A percentile compares a stretch with the other conserved stretches of the same genome.
Conservation (phyloP, 2,888 invertebrate species). For the Drosophila meridiana region DNA sequence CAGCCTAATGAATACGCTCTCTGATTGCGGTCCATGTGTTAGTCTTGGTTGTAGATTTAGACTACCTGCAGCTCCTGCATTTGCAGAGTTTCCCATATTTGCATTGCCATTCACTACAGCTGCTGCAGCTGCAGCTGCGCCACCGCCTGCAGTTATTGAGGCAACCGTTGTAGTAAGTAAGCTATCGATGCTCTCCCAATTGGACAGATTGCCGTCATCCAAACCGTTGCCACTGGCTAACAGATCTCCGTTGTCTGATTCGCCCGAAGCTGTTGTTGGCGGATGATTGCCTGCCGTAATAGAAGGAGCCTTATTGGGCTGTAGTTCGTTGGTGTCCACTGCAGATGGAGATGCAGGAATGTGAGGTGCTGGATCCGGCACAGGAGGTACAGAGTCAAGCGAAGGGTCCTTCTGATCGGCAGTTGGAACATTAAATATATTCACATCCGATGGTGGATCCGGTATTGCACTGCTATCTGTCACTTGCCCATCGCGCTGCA, state of each 20-base stretch:
- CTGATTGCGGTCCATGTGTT: slow-evolving; percentile 88
- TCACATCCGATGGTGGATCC: slow-evolving; percentile 62
- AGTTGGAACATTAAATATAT: slow-evolving; percentile 63
- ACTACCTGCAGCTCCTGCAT: slow-evolving; percentile 23
- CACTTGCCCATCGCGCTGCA: neutral
- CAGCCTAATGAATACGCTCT: slow-evolving; percentile 97
- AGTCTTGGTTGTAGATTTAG: slow-evolving; percentile 78
- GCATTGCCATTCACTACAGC: slow-evolving; percentile 71
- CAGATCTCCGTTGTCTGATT: slow-evolving; percentile 37
- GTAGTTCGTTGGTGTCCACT: slow-evolving; percentile 32
- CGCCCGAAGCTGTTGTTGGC: slow-evolving; percentile 14
- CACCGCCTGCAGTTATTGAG: slow-evolving; percentile 60
- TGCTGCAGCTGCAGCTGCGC: slow-evolving; percentile 60
- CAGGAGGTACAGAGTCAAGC: slow-evolving; percentile 21
- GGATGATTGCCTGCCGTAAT: slow-evolving; percentile 9
- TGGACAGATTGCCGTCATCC: slow-evolving; percentile 58
- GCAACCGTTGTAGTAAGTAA: slow-evolving; percentile 78
- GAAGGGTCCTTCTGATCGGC: slow-evolving; percentile 34
- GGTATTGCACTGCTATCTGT: slow-evolving; percentile 8
- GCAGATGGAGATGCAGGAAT: slow-evolving; percentile 5
- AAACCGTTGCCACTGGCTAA: slow-evolving; percentile 51
- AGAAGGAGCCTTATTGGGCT: slow-evolving; percentile 8
- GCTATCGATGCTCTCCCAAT: slow-evolving; percentile 83
- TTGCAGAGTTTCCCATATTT: slow-evolving; percentile 29
- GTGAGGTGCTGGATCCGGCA: slow-evolving; percentile 7